These are phyloP conservation scores for Podargus strigoides DNA, from an alignment of 2,797 vertebrate genomes.

Conservation along the genomic window DNA sequence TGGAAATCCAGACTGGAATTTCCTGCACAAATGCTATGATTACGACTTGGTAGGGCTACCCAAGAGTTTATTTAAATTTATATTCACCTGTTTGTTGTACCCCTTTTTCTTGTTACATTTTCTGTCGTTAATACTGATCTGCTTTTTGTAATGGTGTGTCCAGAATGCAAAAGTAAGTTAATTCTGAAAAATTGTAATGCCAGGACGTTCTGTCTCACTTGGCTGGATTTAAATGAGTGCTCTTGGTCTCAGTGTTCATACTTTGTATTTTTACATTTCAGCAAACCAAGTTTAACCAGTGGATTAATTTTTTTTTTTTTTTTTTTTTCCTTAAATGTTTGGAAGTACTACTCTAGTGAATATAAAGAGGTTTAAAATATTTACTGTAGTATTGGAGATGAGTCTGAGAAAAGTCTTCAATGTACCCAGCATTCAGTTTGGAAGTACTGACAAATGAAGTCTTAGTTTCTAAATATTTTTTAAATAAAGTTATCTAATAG, in stretches of 20 bases:
- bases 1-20: background rate
- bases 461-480: background rate
- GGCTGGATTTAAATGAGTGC: background rate
- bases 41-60: background rate
- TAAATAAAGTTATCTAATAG: background rate
- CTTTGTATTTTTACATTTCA: background rate
- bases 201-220: background rate
- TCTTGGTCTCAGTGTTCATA: background rate
- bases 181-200: background rate
- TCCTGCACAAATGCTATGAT: background rate
- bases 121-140: background rate
- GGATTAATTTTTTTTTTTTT: background rate
- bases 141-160: background rate
- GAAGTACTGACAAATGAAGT: background rate
- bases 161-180: background rate
- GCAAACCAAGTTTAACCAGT: background rate
- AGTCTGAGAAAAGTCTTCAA: background rate
- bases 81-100: background rate
- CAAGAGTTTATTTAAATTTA: background rate
- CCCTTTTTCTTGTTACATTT: background rate
- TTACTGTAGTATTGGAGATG: background rate
- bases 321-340: background rate
- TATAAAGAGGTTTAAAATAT: background rate
- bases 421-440: background rate
- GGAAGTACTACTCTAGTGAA: background rate